Evolutionary conservation across 2,113 vertebrate species (phyloP).

Genomic region (Gallinago paraguaiae): DNA sequence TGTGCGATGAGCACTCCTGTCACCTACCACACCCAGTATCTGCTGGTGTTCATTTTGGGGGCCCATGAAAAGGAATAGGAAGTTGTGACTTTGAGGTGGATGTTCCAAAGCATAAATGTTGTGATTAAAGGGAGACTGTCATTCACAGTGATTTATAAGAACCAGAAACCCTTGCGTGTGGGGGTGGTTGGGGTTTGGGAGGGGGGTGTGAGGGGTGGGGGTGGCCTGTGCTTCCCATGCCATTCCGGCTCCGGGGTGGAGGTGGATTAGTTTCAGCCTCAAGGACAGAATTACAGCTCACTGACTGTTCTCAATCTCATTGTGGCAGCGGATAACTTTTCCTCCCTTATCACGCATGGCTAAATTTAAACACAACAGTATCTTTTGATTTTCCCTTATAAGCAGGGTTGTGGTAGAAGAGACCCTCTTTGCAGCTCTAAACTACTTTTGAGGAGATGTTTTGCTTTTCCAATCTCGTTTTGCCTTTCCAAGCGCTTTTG

Average conservation of each 20-base stretch:
- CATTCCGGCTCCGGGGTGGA: not conserved
- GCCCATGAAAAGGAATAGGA: not conserved
- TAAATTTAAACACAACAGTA: not conserved
- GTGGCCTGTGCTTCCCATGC: not conserved
- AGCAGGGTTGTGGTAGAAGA: not conserved
- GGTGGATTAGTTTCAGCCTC: not conserved
- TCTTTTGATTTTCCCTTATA: not conserved
- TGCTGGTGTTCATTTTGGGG: not conserved
- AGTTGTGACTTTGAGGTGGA: not conserved
- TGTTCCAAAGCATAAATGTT: not conserved
- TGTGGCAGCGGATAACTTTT: not conserved
- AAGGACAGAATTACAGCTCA: not conserved
- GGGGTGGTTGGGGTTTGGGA: not conserved
- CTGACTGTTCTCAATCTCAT: not conserved
- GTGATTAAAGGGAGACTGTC: not conserved
- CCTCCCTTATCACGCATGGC: not conserved
- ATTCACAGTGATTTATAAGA: not conserved
- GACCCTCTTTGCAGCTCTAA: not conserved
- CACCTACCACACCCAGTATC: rapidly evolving
- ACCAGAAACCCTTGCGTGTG: not conserved
- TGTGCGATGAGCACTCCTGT: rapidly evolving
- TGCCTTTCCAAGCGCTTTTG: not conserved
- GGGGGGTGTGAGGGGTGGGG: rapidly evolving
- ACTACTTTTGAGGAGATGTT: not conserved
- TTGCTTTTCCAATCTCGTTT: not conserved